Conservation (phyloP, 2,888 invertebrate genomes). For the Drosophila colorata region DNA sequence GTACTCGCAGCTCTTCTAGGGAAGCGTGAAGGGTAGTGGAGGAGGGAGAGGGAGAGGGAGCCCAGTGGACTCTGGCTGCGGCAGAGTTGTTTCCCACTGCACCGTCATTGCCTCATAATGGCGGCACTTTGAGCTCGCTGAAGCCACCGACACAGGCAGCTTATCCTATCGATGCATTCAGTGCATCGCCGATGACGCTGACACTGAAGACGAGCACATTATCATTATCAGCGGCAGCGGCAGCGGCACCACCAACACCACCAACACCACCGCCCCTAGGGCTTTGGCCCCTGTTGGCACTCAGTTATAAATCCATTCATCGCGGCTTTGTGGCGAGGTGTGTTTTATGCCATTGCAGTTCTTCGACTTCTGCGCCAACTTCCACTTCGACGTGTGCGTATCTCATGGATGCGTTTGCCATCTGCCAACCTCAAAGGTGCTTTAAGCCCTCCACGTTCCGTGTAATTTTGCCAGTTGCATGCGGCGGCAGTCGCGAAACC, state of each 20-base stretch:
- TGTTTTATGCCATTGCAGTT: constrained; percentile 46
- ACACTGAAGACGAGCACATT: constrained; percentile 66
- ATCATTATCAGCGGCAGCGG: constrained; percentile 66
- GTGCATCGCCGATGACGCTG: constrained; percentile 45
- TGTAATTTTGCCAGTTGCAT: constrained; percentile 49
- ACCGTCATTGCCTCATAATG: constrained; percentile 51
- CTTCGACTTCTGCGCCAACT: constrained; percentile 23
- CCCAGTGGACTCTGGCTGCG: constrained; percentile 38
- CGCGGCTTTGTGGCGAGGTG: constrained; percentile 47
- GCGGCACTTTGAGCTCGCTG: constrained; percentile 77
- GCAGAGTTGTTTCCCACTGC: constrained; percentile 36
- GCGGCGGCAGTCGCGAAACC: constrained; percentile 29
- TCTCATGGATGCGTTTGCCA: constrained; percentile 49
- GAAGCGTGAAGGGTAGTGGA: constrained; percentile 29
- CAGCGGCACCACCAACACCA: constrained; percentile 9
- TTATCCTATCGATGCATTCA: constrained; percentile 68
- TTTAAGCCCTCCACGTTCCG: constrained; percentile 23
- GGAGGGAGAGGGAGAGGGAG: not conserved
- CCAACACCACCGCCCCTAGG: constrained; percentile 19
- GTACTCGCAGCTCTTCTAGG: constrained; percentile 39
- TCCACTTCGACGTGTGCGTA: constrained; percentile 38
- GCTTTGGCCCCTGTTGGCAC: constrained; percentile 62
- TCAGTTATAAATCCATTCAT: constrained; percentile 71
- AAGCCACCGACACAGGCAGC: constrained; percentile 58
- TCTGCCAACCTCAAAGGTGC: constrained; percentile 38